phyloP scores from a whole-genome alignment of 2,888 invertebrate species.

The Orthosia cruda region DNA sequence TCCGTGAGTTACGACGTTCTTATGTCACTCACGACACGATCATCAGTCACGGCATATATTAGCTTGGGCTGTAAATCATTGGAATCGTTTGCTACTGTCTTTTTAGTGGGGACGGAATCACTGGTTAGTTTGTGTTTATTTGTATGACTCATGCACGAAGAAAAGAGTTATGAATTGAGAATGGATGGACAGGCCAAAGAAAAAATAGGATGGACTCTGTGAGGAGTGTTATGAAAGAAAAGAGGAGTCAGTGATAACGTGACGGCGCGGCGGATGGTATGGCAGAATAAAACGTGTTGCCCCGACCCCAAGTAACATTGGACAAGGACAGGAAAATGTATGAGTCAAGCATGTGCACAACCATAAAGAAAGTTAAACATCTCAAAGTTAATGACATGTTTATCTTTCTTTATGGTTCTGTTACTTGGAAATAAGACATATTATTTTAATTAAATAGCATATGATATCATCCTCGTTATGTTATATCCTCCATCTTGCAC shows the following conservation, averaged over 20 bases:
- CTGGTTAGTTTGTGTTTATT: slow-evolving; percentile 22
- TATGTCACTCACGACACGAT: slow-evolving; percentile 30
- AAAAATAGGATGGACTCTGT: too few species aligned
- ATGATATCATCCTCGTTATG: neutral
- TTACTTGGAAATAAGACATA: too few species aligned
- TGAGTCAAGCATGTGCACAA: too few species aligned
- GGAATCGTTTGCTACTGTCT: slow-evolving; percentile 8
- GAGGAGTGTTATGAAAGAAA: too few species aligned
- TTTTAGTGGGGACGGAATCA: neutral
- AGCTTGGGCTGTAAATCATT: slow-evolving; percentile 22
- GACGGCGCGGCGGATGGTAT: too few species aligned
- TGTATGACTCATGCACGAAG: neutral
- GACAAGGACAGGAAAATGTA: too few species aligned
- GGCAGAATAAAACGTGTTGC: too few species aligned
- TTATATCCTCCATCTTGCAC: neutral
- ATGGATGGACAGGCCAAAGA: too few species aligned
- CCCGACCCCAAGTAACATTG: too few species aligned
- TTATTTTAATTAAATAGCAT: neutral
- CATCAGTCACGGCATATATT: slow-evolving; percentile 33
- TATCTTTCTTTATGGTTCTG: neutral
- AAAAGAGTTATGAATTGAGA: too few species aligned
- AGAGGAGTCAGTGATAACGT: too few species aligned
- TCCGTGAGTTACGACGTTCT: slow-evolving; percentile 52
- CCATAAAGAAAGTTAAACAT: too few species aligned
- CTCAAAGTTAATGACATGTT: neutral